Conservation (phyloP, 2,113 vertebrate species). For the Arvicanthis niloticus region DNA sequence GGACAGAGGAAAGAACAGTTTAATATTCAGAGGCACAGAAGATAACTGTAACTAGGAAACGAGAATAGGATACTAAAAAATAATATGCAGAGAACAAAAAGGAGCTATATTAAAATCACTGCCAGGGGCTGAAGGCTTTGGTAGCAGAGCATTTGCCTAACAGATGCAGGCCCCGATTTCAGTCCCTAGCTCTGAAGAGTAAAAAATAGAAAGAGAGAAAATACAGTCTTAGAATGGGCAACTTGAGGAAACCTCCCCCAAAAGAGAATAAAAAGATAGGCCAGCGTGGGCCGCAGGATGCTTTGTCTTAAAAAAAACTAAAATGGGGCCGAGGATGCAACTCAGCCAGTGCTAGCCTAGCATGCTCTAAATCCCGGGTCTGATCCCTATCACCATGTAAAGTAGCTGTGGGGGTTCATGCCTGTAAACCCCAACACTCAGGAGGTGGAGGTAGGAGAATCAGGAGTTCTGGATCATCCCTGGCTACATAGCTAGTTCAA, state of each 20-base stretch:
- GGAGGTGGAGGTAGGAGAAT: not conserved
- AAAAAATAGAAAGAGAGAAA: constrained; percentile 31
- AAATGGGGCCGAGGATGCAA: not conserved
- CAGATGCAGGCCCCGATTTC: not conserved
- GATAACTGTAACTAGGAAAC: not conserved
- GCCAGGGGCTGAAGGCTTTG: not conserved
- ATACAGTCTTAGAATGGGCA: constrained; percentile 35
- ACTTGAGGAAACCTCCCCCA: not conserved
- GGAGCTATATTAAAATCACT: not conserved
- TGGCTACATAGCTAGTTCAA: not conserved
- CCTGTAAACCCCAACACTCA: not conserved
- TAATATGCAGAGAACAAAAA: constrained; percentile 39
- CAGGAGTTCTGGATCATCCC: not conserved
- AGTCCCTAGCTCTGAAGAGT: not conserved
- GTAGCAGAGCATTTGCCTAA: not conserved
- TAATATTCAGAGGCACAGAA: not conserved
- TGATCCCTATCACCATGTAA: not conserved
- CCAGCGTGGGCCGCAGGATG: not conserved
- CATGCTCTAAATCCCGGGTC: not conserved
- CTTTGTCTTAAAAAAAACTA: not conserved
- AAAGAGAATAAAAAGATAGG: constrained; percentile 5
- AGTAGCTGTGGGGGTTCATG: too few species aligned
- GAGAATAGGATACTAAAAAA: not conserved
- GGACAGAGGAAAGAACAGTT: not conserved
- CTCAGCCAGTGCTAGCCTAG: too few species aligned